Evolutionary conservation across 2,113 vertebrate genomes (phyloP).

Genomic region (Tenebrosternarchus preto): DNA sequence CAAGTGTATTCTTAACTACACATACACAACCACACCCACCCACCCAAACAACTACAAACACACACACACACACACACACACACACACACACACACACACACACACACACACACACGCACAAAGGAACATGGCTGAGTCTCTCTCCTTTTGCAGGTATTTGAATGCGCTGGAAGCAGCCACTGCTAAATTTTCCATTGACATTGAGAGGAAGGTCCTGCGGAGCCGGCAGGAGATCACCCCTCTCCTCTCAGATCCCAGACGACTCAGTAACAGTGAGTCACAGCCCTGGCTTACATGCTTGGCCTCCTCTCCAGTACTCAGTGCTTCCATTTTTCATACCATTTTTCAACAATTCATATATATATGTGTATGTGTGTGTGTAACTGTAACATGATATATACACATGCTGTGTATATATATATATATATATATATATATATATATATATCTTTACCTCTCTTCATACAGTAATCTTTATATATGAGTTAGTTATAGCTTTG

Average conservation of each 20-base stretch:
- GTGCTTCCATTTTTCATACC: no score
- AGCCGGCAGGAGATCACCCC: slow-evolving; percentile 55
- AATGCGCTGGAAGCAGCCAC: slow-evolving; percentile 86
- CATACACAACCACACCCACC: slow-evolving; percentile 5
- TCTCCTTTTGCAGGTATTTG: slow-evolving; percentile 81
- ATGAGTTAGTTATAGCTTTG: background rate
- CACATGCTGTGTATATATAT: no score
- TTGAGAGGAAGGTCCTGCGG: slow-evolving; percentile 74
- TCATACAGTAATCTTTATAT: no score
- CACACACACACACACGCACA: slow-evolving; percentile 14
- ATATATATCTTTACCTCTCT: no score
- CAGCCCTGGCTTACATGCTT: background rate
- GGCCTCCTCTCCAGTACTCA: no score
- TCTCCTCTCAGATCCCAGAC: slow-evolving; percentile 39
- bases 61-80: slow-evolving; percentile 26
- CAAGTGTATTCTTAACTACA: background rate
- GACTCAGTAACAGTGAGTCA: slow-evolving; percentile 88
- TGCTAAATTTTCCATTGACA: slow-evolving; percentile 70
- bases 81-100: background rate
- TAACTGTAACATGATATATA: no score
- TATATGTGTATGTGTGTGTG: no score
- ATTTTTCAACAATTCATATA: no score
- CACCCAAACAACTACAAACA: background rate
- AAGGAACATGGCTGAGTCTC: background rate
- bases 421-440: no score